Evolutionary conservation across 2,797 vertebrate genomes (phyloP), one percentile per base, ranked within the genome.

Genomic region (Karalla daura): DNA sequence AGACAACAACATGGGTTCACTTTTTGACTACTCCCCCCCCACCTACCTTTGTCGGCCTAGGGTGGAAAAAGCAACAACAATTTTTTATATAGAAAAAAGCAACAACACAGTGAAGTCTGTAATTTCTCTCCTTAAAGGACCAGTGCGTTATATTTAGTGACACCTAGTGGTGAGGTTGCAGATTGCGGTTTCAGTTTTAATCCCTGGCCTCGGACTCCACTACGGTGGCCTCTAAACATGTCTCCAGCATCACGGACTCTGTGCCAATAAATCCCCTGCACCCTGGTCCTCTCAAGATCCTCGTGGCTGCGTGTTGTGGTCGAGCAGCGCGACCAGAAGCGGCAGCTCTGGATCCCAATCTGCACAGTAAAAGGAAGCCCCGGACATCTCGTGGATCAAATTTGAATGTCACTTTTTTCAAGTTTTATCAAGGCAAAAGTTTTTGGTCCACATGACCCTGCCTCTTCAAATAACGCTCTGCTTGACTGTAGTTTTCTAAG

Each of bases 401-500:
- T 44, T 55, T 45, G 45, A 51, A 62, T 68, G 47, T 70, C 25
- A 17, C 23, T 49, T 63, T 78, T 54, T 53, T 55, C 7, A 11
- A 50, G 18, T 50, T 65, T 32, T 7, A 56, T 53, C 65, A 7
- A 24, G 35, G n/a, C n/a, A n/a, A n/a, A n/a, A n/a, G n/a, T n/a
- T n/a, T n/a, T n/a, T 60, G 55, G 13, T 28, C 63, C 73, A 53
- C 50, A 7, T 33, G 56, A 59, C 36, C 47, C 47, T 53, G 66
- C 52, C 46, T 74, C 62, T 59, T 72, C 50, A 52, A 7, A 49
- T 2, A 5, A 13, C 25, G 64, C 24, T 23, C 50, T 7, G 24
- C 14, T 18, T 1, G 37, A 37, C 58, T 73, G 55, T 55, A 35
- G 63, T 75, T 72, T 73, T 56, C 20, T 45, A 69, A 55, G 70